Base-by-base conservation (phyloP, 2,113 vertebrate genomes). In the Lutjanus erythropterus region DNA sequence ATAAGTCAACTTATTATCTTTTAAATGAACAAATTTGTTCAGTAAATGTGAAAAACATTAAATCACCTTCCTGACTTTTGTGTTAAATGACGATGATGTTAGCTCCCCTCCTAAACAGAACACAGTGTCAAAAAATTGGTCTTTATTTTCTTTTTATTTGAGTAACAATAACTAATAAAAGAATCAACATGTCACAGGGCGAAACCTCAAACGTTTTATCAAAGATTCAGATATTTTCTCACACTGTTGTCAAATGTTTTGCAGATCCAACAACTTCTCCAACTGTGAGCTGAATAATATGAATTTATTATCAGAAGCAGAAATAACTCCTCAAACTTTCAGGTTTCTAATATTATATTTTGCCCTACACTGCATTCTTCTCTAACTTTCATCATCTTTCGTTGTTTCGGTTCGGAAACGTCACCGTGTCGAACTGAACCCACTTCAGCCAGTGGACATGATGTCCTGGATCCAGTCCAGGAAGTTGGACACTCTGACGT, bases 401-500 rank as follows among this genome's bases (percentile, higher is more conserved):
- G 25, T 11, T 3, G 23, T 15, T 53, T 29, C 2, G 53, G 27
- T 56, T 9, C 10, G 10, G 14, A 53, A 8, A 18, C 27, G 6
- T 18, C 53, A 4, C 31, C 1, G n/a, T 11, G 0, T 6, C 41
- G 49, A 19, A 19, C 29, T 18, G 42, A 27, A 12, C 39, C 9
- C 0, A n/a, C 18, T 31, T 91, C 31, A 93, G 46, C 18, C n/a
- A 0, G 47, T 69, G 18, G 81, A 50, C 93, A 96, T 95, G 46
- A 60, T 83, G 3, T 52, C 33, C 39, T 59, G 27, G 66, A 99
- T 90, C 98, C 98, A 99, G 21, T 87, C 81, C 0, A 91, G 83
- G 71, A 96, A 98, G 80, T 81, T 94, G 31, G 93, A 90, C 41
- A 99, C 96, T 18, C 95, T 94, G 19, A 96, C 96, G 81, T 99